A percentile compares a stretch with the other conserved stretches of the same genome.
Conservation (phyloP, 1,140 invertebrate species). For the Psilanteris sp. region DNA sequence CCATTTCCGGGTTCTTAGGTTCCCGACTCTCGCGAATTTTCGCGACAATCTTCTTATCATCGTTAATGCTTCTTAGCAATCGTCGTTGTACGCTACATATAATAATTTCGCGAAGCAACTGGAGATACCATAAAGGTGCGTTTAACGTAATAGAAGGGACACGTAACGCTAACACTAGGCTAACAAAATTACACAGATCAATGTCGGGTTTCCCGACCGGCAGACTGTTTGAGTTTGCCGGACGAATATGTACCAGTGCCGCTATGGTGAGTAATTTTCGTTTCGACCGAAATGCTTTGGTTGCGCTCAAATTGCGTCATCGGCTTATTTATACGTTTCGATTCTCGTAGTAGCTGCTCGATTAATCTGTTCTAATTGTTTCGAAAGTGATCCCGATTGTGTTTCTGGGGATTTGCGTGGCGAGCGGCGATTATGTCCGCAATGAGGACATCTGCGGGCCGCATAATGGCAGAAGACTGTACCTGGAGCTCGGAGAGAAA, state of each 20-base stretch:
- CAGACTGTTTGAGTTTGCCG: slow-evolving; percentile 58
- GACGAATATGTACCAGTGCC: slow-evolving; percentile 70
- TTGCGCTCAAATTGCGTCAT: no score
- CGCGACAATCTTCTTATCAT: slow-evolving; percentile 29
- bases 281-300: no score
- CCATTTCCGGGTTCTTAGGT: no score
- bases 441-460: slow-evolving; percentile 83
- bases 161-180: slow-evolving; percentile 64
- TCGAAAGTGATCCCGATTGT: slow-evolving; percentile 60
- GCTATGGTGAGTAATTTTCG: slow-evolving; percentile 68
- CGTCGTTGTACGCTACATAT: slow-evolving; percentile 18
- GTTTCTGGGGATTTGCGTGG: slow-evolving; percentile 43
- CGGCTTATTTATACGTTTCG: no score
- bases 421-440: slow-evolving; percentile 66
- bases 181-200: slow-evolving; percentile 67
- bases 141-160: slow-evolving; percentile 61
- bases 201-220: slow-evolving; percentile 66
- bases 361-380: no score
- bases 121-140: slow-evolving; percentile 67
- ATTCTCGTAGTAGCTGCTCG: no score
- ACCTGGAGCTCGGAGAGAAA: slow-evolving; percentile 82
- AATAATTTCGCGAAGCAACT: slow-evolving; percentile 24
- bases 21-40: slow-evolving; percentile 7
- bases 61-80: slow-evolving; percentile 24
- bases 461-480: slow-evolving; percentile 82